Evolutionary conservation across 2,113 vertebrate genomes (phyloP).

Genomic region (Physeter macrocephalus): DNA sequence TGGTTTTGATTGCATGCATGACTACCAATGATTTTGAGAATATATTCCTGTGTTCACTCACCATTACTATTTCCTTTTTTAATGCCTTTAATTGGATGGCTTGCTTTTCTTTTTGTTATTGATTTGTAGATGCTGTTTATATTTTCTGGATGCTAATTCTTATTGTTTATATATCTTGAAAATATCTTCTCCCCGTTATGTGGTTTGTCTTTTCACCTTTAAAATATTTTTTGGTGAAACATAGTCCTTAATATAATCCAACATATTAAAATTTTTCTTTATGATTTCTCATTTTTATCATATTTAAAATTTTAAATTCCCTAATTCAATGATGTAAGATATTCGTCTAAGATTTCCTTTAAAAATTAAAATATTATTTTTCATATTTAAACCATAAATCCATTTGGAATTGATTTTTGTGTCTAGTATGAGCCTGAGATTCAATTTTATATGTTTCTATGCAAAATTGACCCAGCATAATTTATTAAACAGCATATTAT

Average conservation of each 20-base stretch:
- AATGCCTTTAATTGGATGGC: not conserved
- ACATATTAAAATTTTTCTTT: constrained; percentile 1
- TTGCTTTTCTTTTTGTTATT: not conserved
- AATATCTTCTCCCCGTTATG: not conserved
- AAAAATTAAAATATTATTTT: constrained; percentile 34
- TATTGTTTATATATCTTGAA: not conserved
- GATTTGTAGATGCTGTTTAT: not conserved
- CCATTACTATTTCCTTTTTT: not conserved
- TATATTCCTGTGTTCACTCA: not conserved
- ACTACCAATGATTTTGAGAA: not conserved
- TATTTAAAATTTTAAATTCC: not conserved
- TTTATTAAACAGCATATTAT: not conserved
- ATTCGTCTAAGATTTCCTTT: not conserved
- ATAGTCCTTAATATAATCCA: not conserved
- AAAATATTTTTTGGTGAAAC: not conserved
- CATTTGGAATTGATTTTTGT: constrained; percentile 29
- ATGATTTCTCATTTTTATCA: not conserved
- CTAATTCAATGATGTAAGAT: not conserved
- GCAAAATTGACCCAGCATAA: not conserved
- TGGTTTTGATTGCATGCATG: not conserved
- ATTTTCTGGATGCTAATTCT: not conserved
- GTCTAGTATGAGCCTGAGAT: not conserved
- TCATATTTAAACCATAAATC: constrained; percentile 33
- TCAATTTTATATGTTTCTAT: not conserved
- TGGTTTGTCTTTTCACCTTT: not conserved